phyloP scores from a whole-genome alignment of 2,113 vertebrate species.

The Chaetura pelagica region DNA sequence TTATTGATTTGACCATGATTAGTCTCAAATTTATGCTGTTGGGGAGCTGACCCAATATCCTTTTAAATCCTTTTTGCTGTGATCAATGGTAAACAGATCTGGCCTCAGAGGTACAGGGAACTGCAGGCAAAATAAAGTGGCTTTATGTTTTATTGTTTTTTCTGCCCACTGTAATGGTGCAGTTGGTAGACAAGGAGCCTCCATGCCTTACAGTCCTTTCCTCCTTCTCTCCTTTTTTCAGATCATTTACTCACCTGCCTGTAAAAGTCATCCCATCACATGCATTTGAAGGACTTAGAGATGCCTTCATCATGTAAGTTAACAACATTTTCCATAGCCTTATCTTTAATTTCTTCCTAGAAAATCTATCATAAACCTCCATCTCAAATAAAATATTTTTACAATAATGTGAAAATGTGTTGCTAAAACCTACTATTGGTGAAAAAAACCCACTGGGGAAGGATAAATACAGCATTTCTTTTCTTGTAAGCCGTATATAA shows the following conservation, averaged over 20 bases:
- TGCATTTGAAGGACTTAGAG: conserved; percentile 86
- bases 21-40: background rate
- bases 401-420: background rate
- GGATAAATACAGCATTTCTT: conserved; percentile 11
- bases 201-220: background rate
- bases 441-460: background rate
- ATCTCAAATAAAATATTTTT: background rate
- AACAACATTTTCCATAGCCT: background rate
- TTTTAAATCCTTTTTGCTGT: background rate
- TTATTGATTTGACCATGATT: background rate
- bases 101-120: background rate
- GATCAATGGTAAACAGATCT: background rate
- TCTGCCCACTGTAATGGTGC: background rate
- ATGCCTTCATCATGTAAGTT: conserved; percentile 88
- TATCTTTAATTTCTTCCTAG: background rate
- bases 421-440: background rate
- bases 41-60: background rate
- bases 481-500: background rate
- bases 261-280: conserved; percentile 83
- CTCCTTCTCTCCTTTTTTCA: conserved; percentile 64
- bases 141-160: background rate
- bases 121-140: background rate
- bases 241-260: conserved; percentile 83
- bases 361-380: conserved; percentile 23
- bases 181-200: background rate